Conservation (phyloP, 2,113 vertebrate genomes). For the Raphicerus campestris region DNA sequence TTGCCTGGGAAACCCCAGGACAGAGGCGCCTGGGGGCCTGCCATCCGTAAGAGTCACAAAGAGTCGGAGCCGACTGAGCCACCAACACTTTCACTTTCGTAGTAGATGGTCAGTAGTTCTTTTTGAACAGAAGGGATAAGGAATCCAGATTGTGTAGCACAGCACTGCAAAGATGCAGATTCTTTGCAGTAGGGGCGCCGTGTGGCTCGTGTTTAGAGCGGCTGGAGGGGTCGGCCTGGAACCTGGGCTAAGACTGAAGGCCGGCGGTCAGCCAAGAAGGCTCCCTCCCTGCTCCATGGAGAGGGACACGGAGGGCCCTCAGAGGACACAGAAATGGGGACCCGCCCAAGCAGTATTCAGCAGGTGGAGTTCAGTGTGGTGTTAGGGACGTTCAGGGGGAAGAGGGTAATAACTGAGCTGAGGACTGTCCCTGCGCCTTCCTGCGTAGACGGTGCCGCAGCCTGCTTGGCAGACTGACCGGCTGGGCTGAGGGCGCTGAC, state of each 20-base stretch:
- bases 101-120: background rate
- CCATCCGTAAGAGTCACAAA: background rate
- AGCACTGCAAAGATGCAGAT: background rate
- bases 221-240: background rate
- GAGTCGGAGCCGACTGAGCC: background rate
- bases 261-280: background rate
- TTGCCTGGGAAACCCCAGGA: background rate
- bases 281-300: too few species aligned
- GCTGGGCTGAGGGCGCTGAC: background rate
- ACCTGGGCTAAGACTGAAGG: background rate
- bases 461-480: background rate
- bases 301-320: background rate
- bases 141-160: background rate
- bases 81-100: accelerated
- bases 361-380: background rate
- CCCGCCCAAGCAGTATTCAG: background rate
- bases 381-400: background rate
- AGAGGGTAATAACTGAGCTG: background rate
- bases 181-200: background rate
- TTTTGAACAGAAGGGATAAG: background rate
- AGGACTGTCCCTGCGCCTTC: background rate
- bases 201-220: background rate
- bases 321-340: background rate
- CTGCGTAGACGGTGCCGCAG: background rate
- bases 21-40: background rate